A percentile compares a stretch with the other conserved stretches of the same genome.
These are phyloP conservation scores for Apostichopus californicus DNA, from an alignment of 35 echinoderm and acorn worm species.

Conservation along the genomic window DNA sequence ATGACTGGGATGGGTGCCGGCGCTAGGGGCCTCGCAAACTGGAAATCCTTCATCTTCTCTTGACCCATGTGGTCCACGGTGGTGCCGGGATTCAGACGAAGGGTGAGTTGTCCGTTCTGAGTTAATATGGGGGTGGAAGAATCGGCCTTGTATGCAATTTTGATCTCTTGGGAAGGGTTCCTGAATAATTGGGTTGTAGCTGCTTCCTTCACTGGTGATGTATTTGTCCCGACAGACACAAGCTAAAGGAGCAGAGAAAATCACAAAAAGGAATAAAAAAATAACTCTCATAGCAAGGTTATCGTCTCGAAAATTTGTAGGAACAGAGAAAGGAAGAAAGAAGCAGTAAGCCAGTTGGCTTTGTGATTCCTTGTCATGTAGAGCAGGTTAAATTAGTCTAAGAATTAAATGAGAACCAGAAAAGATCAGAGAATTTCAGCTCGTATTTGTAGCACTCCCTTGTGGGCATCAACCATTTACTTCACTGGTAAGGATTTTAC, in stretches of 20 bases:
- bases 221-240: constrained; percentile 50
- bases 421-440: too few relatives aligned
- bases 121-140: background rate
- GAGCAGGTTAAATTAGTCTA: too few relatives aligned
- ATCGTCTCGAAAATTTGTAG: too few relatives aligned
- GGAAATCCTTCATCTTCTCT: constrained; percentile 42
- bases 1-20: constrained; percentile 35
- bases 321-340: too few relatives aligned
- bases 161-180: background rate
- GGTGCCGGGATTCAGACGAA: constrained; percentile 11
- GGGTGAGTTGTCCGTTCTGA: constrained; percentile 48
- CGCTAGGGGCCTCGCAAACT: constrained; percentile 45
- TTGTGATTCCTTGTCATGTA: too few relatives aligned
- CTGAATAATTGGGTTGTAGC: background rate
- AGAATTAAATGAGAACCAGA: too few relatives aligned
- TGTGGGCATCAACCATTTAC: too few relatives aligned
- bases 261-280: background rate
- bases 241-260: background rate
- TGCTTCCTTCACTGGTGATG: constrained; percentile 45
- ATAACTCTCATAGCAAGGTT: too few relatives aligned
- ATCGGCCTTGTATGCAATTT: constrained; percentile 24
- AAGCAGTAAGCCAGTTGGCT: too few relatives aligned
- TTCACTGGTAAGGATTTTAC: too few relatives aligned
- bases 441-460: too few relatives aligned
- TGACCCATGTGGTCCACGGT: background rate